These are phyloP conservation scores for Drosophila ironensis DNA, from an alignment of 1,140 invertebrate species.

Conservation along the genomic window DNA sequence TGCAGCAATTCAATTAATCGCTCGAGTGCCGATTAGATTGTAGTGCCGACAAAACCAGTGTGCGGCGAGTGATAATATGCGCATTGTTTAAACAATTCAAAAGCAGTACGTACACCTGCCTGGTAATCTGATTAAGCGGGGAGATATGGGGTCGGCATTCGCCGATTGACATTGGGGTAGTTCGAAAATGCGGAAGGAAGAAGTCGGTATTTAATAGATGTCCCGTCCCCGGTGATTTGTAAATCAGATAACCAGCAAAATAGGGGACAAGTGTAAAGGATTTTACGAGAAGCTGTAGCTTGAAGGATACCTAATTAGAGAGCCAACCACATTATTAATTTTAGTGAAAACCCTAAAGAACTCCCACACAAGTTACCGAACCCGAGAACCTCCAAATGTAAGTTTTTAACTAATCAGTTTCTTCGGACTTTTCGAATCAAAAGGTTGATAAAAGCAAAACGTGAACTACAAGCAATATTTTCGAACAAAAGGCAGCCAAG, in stretches of 20 bases:
- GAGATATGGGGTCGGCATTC: slow-evolving; percentile 2
- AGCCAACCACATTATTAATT: too few species aligned
- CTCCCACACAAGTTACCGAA: too few species aligned
- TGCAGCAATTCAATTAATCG: slow-evolving; percentile 33
- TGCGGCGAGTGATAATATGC: slow-evolving; percentile 17
- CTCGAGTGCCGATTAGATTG: slow-evolving; percentile 29
- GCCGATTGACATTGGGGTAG: slow-evolving; percentile 29
- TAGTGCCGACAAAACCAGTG: slow-evolving; percentile 7
- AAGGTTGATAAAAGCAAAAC: slow-evolving; percentile 1
- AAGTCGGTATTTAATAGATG: neutral
- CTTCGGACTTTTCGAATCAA: slow-evolving; percentile 2
- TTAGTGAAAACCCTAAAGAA: too few species aligned
- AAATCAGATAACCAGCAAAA: too few species aligned
- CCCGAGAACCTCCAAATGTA: neutral
- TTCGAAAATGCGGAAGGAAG: slow-evolving; percentile 10
- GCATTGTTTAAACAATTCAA: slow-evolving; percentile 8
- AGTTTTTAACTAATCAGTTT: slow-evolving; percentile 9
- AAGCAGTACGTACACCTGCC: slow-evolving; percentile 35
- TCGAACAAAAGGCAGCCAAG: slow-evolving; percentile 2
- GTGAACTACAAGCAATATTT: too few species aligned
- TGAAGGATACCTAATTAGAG: too few species aligned
- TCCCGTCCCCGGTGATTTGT: too few species aligned
- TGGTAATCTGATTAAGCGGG: slow-evolving; percentile 14
- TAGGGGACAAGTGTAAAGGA: too few species aligned
- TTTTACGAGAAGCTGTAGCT: too few species aligned